Conservation (phyloP, 2,113 vertebrate genomes). For the Pelecanoides urinatrix region DNA sequence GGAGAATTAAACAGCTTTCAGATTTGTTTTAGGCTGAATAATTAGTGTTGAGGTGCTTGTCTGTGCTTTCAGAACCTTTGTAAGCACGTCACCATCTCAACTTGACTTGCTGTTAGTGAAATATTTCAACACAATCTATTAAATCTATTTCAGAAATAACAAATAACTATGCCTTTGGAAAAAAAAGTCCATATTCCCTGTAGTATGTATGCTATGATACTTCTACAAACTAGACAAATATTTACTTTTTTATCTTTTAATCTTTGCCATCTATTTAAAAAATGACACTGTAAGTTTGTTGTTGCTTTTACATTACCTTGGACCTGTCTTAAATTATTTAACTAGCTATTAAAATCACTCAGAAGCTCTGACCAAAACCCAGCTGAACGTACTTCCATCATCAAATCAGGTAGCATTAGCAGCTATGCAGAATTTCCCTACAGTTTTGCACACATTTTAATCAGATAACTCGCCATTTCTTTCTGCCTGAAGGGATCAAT, state of each 20-base stretch:
- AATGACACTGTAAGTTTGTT: not conserved
- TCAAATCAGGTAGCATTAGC: slow-evolving; percentile 13
- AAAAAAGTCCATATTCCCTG: not conserved
- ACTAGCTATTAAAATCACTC: not conserved
- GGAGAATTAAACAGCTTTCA: not conserved
- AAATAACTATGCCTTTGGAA: not conserved
- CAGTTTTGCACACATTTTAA: not conserved
- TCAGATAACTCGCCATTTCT: not conserved
- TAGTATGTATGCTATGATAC: not conserved
- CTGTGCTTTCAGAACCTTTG: not conserved
- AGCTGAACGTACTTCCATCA: slow-evolving; percentile 3
- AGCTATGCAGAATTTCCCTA: not conserved
- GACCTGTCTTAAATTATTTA: slow-evolving; percentile 26
- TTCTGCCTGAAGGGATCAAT: slow-evolving; percentile 10
- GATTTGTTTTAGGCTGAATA: not conserved
- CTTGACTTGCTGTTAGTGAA: not conserved
- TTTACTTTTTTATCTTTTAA: slow-evolving; percentile 45
- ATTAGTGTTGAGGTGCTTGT: not conserved
- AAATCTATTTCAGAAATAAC: slow-evolving; percentile 1
- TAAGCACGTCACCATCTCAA: not conserved
- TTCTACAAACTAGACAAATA: slow-evolving; percentile 26
- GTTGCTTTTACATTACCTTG: not conserved
- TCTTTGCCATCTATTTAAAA: not conserved
- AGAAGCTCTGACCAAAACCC: not conserved
- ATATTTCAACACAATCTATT: not conserved